phyloP scores from a whole-genome alignment of 1,140 invertebrate species.

The Akabosia matsudoensis region DNA sequence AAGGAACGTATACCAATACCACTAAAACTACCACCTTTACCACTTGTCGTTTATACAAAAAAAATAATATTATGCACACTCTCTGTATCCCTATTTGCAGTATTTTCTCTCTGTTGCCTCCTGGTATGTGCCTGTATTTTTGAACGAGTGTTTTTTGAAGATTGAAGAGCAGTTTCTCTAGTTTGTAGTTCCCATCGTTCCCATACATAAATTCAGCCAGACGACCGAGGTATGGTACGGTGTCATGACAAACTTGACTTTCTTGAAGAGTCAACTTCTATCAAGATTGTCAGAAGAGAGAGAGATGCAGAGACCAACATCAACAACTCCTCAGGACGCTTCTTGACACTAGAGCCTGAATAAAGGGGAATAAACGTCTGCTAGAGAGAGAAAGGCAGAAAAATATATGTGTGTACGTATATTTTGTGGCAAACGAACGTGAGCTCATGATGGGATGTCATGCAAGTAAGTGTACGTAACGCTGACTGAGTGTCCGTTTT shows the following conservation, averaged over 20 bases:
- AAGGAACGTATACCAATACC: neutral
- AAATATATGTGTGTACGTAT: neutral
- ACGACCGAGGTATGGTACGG: neutral
- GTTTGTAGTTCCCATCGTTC: neutral
- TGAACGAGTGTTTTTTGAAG: neutral
- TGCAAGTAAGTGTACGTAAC: neutral
- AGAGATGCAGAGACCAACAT: neutral
- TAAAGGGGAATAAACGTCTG: neutral
- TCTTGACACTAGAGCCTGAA: neutral
- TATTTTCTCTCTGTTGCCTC: too few species aligned
- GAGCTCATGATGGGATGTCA: too few species aligned
- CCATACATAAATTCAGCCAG: neutral
- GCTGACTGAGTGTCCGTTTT: neutral
- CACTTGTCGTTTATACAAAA: too few species aligned
- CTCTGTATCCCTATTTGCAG: too few species aligned
- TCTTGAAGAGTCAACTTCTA: neutral
- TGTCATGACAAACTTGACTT: neutral
- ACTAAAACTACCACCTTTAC: neutral
- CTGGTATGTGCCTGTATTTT: too few species aligned
- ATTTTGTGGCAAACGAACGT: neutral
- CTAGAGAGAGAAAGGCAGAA: neutral
- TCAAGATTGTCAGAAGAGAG: neutral
- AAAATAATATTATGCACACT: too few species aligned
- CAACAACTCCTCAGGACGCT: neutral
- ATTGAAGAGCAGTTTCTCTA: neutral